Evolutionary conservation across 1,140 invertebrate species (phyloP), one percentile per base, ranked within the genome.

Genomic region (Hestina assimilis): DNA sequence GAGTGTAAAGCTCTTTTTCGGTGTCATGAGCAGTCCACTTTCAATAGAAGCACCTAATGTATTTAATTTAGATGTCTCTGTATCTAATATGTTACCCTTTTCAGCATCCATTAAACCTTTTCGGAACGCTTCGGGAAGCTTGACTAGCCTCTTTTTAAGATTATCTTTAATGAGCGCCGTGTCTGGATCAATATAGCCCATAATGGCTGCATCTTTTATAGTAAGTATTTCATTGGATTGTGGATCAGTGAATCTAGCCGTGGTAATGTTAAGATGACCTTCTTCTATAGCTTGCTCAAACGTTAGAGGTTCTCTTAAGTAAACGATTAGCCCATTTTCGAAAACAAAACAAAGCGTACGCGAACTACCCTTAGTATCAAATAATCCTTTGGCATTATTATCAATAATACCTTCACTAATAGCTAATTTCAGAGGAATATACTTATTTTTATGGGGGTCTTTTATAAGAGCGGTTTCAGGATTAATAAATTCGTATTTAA

Each of bases 101-200:
- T 96, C 95, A 11, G 94, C 92, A 82, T 98, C 96, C 88, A 97
- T 94, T 9, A 97, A 87, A 14, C 95, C 96, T 78, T 94, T 94
- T 31, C 94, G 91, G 86, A 95, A 96, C 9, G 95, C 96, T 77
- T 97, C 96, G 15, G 93, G 92, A 48, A 98, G 89, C 72, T 95
- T 96, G 5, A 97, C 91, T 51, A 97, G 83, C 72, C 94, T 93
- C 68, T 93, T 93, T 72, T 95, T 95, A 62, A 93, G 91, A 57
- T 92, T 92, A 89, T 97, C 96, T 91, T 97, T 97, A 29, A 98
- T 92, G 48, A 97, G 85, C 21, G 95, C 96, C 5, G 96, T 95
- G 79, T 96, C 93, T 0, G 96, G 93, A 89, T 98, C 95, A 38
- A 99, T 92, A 23, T 95, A 92, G 48, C 96, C 96, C 12, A 93